Evolutionary conservation across 92 coral and sea anemone species (phyloP).

Genomic region (Plumapathes pennacea): DNA sequence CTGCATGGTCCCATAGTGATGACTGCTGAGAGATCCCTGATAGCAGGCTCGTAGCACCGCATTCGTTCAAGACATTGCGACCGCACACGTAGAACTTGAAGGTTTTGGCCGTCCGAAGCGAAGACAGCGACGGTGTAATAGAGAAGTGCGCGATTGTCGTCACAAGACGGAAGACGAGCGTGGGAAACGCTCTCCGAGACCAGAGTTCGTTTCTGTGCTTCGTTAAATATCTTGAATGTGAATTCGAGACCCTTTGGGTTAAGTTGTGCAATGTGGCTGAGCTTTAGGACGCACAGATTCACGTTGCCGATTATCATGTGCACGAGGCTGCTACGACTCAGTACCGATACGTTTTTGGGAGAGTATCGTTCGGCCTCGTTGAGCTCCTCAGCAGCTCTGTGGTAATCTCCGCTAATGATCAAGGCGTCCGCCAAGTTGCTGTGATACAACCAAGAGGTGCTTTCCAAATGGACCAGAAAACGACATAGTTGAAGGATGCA

Average conservation of each 20-base stretch:
- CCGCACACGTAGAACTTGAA: constrained; percentile 83
- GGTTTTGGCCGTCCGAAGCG: constrained; percentile 58
- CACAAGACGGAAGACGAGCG: constrained; percentile 48
- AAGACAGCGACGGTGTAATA: constrained; percentile 62
- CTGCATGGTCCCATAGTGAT: constrained; percentile 60
- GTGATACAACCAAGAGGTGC: constrained; percentile 57
- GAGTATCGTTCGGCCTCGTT: constrained; percentile 60
- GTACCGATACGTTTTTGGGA: constrained; percentile 66
- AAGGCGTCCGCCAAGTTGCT: constrained; percentile 82
- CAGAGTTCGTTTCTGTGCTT: constrained; percentile 42
- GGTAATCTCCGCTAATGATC: constrained; percentile 72
- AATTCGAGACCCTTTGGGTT: constrained; percentile 61
- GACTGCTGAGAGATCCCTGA: constrained; percentile 78
- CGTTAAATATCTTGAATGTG: constrained; percentile 64
- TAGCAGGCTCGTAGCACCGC: constrained; percentile 60
- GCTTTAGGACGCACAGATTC: constrained; percentile 53
- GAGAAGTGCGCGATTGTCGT: constrained; percentile 53
- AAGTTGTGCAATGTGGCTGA: constrained; percentile 57
- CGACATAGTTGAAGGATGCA: constrained; percentile 65
- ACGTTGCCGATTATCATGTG: constrained; percentile 64
- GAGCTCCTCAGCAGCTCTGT: constrained; percentile 67
- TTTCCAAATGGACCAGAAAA: constrained; percentile 62
- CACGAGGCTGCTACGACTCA: constrained; percentile 79
- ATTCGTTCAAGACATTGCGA: constrained; percentile 75
- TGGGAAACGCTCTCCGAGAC: constrained; percentile 49